Conservation (phyloP, 2,888 invertebrate genomes). For the Noctua janthe region DNA sequence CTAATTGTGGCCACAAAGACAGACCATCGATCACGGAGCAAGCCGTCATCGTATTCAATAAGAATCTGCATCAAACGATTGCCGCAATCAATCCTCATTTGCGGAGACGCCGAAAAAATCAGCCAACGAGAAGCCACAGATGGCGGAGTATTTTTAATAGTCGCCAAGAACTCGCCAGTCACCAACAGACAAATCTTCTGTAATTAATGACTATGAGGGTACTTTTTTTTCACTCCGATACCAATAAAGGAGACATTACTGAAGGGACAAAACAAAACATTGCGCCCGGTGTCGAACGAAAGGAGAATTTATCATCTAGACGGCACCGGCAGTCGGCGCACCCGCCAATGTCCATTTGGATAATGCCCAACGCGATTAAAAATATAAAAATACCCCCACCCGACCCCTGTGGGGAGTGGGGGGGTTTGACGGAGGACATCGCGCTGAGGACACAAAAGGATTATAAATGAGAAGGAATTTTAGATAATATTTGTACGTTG, state of each 20-base stretch:
- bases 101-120: conserved; percentile 71
- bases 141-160: conserved; percentile 86
- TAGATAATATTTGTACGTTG: conserved; percentile 91
- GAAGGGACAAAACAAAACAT: conserved; percentile 87
- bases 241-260: conserved; percentile 85
- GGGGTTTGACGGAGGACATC: conserved; percentile 89
- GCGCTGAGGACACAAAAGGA: conserved; percentile 91
- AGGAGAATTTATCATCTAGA: conserved; percentile 90
- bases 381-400: conserved; percentile 90
- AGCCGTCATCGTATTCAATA: conserved; percentile 81
- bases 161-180: conserved; percentile 86
- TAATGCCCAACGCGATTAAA: conserved; percentile 91
- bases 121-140: conserved; percentile 77
- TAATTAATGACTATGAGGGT: conserved; percentile 88
- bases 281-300: conserved; percentile 89
- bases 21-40: conserved; percentile 82
- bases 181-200: conserved; percentile 86
- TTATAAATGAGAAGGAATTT: conserved; percentile 91
- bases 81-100: conserved; percentile 89
- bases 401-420: conserved; percentile 74
- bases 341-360: conserved; percentile 90
- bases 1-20: conserved; percentile 68
- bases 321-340: conserved; percentile 87
- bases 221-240: conserved; percentile 83
- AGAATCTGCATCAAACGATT: conserved; percentile 87